Conservation (phyloP, 1,140 invertebrate genomes). For the Antheraea pernyi region DNA sequence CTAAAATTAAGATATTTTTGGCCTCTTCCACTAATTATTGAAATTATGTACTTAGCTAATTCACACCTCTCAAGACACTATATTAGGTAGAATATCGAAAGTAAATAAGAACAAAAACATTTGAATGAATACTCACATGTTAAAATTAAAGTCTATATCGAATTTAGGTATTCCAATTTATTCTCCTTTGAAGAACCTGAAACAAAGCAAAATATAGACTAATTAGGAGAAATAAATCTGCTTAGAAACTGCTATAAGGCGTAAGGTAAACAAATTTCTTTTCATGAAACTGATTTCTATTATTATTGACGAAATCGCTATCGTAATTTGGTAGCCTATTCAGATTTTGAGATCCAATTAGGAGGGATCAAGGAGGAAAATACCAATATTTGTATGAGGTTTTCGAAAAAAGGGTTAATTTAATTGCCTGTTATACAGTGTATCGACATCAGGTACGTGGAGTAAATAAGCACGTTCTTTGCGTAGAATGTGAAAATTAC, state of each 20-base stretch:
- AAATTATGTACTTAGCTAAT: no score
- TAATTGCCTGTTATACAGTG: constrained; percentile 5
- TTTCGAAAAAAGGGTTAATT: constrained; percentile 15
- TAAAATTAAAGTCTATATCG: constrained; percentile 13
- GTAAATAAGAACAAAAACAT: neutral
- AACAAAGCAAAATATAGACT: constrained; percentile 10
- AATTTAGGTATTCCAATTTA: constrained; percentile 8
- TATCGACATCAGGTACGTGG: neutral
- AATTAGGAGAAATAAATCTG: neutral
- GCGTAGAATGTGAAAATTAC: no score
- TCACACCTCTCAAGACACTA: no score
- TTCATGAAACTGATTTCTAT: constrained; percentile 17
- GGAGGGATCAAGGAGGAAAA: constrained; percentile 1
- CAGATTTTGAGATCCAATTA: constrained; percentile 29
- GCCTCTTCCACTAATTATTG: no score
- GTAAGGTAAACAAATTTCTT: constrained; percentile 10
- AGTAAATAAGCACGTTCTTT: no score
- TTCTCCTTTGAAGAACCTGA: constrained; percentile 14
- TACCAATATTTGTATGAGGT: constrained; percentile 7
- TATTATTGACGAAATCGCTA: constrained; percentile 18
- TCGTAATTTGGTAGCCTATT: constrained; percentile 25
- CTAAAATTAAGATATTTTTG: no score
- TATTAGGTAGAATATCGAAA: neutral
- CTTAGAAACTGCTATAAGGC: neutral
- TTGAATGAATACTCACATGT: constrained; percentile 6